Conservation (phyloP, 1,140 invertebrate species). For the Paraescarpia echinospica region DNA sequence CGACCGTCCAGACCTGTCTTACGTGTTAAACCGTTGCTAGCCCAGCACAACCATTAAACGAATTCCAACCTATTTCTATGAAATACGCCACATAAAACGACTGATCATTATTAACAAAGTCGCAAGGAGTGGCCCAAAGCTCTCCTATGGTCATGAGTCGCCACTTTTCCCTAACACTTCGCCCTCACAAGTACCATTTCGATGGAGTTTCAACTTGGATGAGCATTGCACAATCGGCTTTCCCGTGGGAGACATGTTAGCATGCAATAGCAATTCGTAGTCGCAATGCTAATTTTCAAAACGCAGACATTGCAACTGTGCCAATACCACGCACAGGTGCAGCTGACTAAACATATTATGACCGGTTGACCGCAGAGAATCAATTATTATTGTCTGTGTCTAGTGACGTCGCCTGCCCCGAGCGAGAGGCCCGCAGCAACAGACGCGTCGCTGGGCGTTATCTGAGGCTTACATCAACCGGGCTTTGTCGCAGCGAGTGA, state of each 20-base stretch:
- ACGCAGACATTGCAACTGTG: background rate
- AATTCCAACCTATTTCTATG: too few relatives aligned
- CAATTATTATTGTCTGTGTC: background rate
- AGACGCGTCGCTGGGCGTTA: background rate
- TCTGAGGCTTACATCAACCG: background rate
- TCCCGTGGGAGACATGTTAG: background rate
- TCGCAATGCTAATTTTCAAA: background rate
- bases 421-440: background rate
- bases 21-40: too few relatives aligned
- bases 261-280: background rate
- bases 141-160: too few relatives aligned
- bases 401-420: background rate
- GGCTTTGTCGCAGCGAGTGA: background rate
- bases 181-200: background rate
- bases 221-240: background rate
- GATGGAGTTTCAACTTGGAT: background rate
- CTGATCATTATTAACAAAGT: too few relatives aligned
- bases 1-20: too few relatives aligned
- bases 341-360: background rate
- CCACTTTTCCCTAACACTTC: background rate
- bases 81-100: too few relatives aligned
- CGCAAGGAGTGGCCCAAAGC: too few relatives aligned
- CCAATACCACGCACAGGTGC: background rate
- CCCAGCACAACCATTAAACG: too few relatives aligned
- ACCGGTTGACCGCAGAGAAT: background rate